These are phyloP conservation scores for Melangyna quadrimaculata DNA, from an alignment of 2,888 invertebrate genomes.

Conservation along the genomic window DNA sequence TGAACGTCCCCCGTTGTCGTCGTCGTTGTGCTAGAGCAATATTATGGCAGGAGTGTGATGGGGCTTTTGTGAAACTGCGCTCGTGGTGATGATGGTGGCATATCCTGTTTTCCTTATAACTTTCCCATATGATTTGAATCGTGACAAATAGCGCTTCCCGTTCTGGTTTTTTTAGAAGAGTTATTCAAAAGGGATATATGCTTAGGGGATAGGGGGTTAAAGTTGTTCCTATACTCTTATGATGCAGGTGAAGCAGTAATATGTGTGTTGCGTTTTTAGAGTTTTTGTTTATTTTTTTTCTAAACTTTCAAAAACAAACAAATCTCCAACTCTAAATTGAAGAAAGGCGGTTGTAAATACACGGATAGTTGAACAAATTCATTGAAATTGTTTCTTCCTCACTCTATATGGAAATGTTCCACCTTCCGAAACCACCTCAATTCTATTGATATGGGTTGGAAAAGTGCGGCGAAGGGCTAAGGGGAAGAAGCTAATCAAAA, in stretches of 20 bases:
- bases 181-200: not conserved
- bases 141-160: not conserved
- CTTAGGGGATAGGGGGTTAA: not conserved
- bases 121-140: slow-evolving; percentile 59
- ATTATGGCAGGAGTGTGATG: not conserved
- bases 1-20: not conserved
- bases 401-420: slow-evolving; percentile 10
- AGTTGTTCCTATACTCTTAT: not conserved
- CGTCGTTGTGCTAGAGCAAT: not conserved
- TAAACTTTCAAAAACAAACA: slow-evolving; percentile 42
- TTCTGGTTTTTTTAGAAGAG: not conserved
- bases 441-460: not conserved
- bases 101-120: slow-evolving; percentile 9
- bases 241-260: not conserved
- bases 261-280: not conserved
- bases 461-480: not conserved
- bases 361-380: slow-evolving; percentile 65
- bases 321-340: slow-evolving; percentile 66
- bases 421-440: not conserved
- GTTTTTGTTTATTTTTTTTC: not conserved
- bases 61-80: not conserved
- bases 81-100: not conserved
- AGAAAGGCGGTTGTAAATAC: slow-evolving; percentile 43
- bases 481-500: slow-evolving; percentile 13
- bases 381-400: slow-evolving; percentile 50